phyloP scores from a whole-genome alignment of 2,113 vertebrate genomes.

The Xiphorhynchus elegans region DNA sequence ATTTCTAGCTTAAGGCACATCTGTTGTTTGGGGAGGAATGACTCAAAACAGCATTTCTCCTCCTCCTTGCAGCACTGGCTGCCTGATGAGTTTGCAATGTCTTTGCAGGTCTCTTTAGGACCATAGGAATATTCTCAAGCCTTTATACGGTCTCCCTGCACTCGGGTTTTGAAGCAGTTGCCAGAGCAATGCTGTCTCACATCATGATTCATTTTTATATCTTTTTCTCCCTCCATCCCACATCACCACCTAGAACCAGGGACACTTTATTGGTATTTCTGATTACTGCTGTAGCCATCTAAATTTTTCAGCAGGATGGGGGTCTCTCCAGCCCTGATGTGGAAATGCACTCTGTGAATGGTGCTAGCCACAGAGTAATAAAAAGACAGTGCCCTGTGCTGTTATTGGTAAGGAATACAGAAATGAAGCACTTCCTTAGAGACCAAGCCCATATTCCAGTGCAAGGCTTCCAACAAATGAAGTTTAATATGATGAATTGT shows the following conservation, averaged over 20 bases:
- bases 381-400: conserved; percentile 60
- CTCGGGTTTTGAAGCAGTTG: conserved; percentile 77
- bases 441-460: conserved; percentile 72
- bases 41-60: conserved; percentile 54
- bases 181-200: conserved; percentile 75
- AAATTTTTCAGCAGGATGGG: conserved; percentile 81
- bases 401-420: conserved; percentile 69
- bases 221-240: conserved; percentile 79
- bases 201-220: conserved; percentile 86
- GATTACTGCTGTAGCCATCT: conserved; percentile 79
- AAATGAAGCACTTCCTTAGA: conserved; percentile 73
- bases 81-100: conserved; percentile 57
- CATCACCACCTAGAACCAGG: conserved; percentile 76
- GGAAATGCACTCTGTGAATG: conserved; percentile 46
- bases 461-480: conserved; percentile 77
- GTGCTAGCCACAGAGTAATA: conserved; percentile 72
- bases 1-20: conserved; percentile 16
- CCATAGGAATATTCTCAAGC: conserved; percentile 69
- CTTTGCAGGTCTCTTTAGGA: conserved; percentile 72
- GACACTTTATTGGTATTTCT: conserved; percentile 85
- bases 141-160: conserved; percentile 66
- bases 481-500: conserved; percentile 79
- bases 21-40: conserved; percentile 48
- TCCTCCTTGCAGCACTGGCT: conserved; percentile 2
- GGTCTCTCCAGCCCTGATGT: conserved; percentile 72